Evolutionary conservation across 2,113 vertebrate species (phyloP).

Genomic region (Sapayoa aenigma): DNA sequence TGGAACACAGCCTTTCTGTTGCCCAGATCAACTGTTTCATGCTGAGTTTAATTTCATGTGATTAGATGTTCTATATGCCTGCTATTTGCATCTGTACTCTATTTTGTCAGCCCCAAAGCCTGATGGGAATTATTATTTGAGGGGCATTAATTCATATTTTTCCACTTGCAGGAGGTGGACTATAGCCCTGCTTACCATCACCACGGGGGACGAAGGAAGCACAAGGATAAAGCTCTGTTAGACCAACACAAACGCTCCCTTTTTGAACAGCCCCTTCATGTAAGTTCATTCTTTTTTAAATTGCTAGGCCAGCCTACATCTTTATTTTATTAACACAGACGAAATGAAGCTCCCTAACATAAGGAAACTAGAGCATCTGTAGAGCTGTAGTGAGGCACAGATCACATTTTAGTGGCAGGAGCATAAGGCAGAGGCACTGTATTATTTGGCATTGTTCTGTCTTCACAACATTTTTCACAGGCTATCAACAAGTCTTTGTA

Average conservation of each 20-base stretch:
- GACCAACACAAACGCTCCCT: neutral
- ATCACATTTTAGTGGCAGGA: neutral
- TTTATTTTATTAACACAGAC: neutral
- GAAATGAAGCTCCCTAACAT: neutral
- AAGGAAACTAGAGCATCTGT: neutral
- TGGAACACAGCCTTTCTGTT: neutral
- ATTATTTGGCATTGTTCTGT: neutral
- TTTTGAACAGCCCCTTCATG: neutral
- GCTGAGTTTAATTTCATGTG: neutral
- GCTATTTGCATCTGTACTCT: neutral
- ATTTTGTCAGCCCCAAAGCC: neutral
- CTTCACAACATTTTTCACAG: slow-evolving; percentile 2
- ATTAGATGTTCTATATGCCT: neutral
- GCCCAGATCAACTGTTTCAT: neutral
- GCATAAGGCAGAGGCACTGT: neutral
- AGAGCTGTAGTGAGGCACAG: neutral
- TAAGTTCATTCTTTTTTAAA: neutral
- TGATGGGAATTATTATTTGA: neutral
- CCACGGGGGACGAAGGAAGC: neutral
- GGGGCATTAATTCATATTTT: neutral
- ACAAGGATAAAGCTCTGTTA: neutral
- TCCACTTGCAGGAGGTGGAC: neutral
- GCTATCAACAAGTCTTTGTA: slow-evolving; percentile 24
- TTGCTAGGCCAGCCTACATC: neutral
- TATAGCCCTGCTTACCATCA: neutral